Evolutionary conservation across 2,113 vertebrate genomes (phyloP).

Genomic region (Peromyscus leucopus): DNA sequence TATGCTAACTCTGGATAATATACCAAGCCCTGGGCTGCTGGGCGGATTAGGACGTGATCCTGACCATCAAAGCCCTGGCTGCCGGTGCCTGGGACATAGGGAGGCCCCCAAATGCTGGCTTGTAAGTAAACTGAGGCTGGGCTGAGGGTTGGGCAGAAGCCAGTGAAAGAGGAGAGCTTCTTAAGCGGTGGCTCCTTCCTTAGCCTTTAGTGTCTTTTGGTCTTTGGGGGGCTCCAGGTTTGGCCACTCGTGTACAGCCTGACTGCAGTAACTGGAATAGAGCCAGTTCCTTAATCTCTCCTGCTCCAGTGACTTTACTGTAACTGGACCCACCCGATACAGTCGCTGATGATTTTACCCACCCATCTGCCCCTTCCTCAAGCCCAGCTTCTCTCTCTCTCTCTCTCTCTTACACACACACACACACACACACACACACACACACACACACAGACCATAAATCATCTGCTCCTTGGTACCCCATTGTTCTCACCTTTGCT

Average conservation of each 20-base stretch:
- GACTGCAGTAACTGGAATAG: not conserved
- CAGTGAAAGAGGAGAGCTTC: not conserved
- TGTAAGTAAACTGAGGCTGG: not conserved
- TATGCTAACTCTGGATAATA: constrained; percentile 86
- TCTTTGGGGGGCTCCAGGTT: not conserved
- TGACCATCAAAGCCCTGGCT: constrained; percentile 2
- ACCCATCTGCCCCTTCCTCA: not conserved
- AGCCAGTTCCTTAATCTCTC: not conserved
- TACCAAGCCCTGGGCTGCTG: constrained; percentile 80
- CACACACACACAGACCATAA: too few relatives aligned
- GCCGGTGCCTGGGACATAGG: constrained; percentile 12
- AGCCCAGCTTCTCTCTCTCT: not conserved
- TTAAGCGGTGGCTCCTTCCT: not conserved
- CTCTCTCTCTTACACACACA: not conserved
- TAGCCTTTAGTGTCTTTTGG: not conserved
- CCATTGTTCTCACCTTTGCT: too few relatives aligned
- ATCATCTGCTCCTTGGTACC: too few relatives aligned
- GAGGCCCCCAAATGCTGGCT: not conserved
- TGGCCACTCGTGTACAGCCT: not conserved
- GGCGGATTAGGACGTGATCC: constrained; percentile 74
- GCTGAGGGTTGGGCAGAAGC: not conserved
- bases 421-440: not conserved
- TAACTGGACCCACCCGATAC: not conserved
- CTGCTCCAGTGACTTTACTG: not conserved
- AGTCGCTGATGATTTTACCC: not conserved